Percentiles rank a stretch among this genome's conserved stretches.
phyloP scores from a whole-genome alignment of 2,113 vertebrate species.

The Fukomys damarensis region DNA sequence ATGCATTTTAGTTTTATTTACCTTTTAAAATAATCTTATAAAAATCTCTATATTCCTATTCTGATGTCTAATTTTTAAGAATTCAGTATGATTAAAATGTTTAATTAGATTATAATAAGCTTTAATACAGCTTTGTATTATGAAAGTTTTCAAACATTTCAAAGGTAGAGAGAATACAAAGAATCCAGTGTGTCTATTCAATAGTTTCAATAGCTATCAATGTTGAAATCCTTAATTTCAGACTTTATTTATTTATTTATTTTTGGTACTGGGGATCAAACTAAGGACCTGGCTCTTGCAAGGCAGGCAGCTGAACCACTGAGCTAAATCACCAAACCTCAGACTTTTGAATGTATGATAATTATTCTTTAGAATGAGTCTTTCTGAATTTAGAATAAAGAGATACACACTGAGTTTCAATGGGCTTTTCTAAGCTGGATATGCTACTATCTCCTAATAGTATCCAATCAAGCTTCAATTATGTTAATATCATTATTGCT shows the following conservation, averaged over 20 bases:
- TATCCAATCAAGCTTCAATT: neutral
- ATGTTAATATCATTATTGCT: neutral
- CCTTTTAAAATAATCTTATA: neutral
- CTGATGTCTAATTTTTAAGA: neutral
- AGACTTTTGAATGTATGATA: neutral
- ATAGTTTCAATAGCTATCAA: neutral
- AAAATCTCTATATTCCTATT: slow-evolving; percentile 4
- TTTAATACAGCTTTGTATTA: neutral
- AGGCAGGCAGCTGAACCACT: too few species aligned
- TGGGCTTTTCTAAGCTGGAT: neutral
- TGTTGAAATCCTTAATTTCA: neutral
- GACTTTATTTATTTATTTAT: too few species aligned
- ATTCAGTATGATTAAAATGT: neutral
- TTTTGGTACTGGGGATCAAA: too few species aligned
- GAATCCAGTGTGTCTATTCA: neutral
- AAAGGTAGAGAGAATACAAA: neutral
- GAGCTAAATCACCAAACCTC: too few species aligned
- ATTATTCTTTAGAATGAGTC: neutral
- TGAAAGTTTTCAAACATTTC: neutral
- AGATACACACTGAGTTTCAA: neutral
- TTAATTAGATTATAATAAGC: neutral
- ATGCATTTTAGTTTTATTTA: neutral
- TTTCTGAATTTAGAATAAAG: neutral
- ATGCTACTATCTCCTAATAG: neutral
- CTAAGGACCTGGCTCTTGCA: too few species aligned